A percentile compares a stretch with the other conserved stretches of the same genome.
phyloP scores from a whole-genome alignment of 2,797 vertebrate species.

The Petrocephalus schoutedeni region DNA sequence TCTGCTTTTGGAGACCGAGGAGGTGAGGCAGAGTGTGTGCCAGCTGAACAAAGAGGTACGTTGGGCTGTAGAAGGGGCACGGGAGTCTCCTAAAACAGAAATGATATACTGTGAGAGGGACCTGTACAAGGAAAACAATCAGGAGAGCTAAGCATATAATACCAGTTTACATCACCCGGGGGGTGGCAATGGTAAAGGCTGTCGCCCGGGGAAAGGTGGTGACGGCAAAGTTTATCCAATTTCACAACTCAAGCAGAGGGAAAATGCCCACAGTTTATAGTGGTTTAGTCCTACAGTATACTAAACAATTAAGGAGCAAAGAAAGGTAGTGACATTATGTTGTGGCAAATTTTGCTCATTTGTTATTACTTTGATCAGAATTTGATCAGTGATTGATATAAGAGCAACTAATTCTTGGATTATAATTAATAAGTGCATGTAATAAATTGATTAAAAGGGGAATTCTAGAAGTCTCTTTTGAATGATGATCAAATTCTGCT shows the following conservation, averaged over 20 bases:
- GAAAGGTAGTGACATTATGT: not conserved
- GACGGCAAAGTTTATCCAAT: not conserved
- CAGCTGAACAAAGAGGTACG: constrained; percentile 81
- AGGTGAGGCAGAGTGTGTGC: constrained; percentile 74
- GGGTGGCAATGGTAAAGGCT: not conserved
- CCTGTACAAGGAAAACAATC: not conserved
- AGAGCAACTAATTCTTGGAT: not conserved
- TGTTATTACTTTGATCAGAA: not conserved
- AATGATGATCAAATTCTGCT: not conserved
- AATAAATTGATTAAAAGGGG: not conserved
- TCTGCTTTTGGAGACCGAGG: constrained; percentile 69
- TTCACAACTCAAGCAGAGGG: not conserved
- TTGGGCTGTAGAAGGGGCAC: not conserved
- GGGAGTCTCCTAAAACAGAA: not conserved
- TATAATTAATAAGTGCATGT: constrained; percentile 3
- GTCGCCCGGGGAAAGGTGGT: not conserved
- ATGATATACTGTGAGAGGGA: not conserved
- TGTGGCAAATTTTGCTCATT: not conserved
- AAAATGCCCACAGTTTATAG: not conserved
- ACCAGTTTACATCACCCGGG: not conserved
- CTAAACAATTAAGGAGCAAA: not conserved
- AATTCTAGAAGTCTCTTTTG: not conserved
- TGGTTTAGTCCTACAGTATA: not conserved
- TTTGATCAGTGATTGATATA: not conserved
- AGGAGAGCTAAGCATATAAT: not conserved